phyloP scores from a whole-genome alignment of 1,140 invertebrate species.

The Trachymyrmex cornetzi region DNA sequence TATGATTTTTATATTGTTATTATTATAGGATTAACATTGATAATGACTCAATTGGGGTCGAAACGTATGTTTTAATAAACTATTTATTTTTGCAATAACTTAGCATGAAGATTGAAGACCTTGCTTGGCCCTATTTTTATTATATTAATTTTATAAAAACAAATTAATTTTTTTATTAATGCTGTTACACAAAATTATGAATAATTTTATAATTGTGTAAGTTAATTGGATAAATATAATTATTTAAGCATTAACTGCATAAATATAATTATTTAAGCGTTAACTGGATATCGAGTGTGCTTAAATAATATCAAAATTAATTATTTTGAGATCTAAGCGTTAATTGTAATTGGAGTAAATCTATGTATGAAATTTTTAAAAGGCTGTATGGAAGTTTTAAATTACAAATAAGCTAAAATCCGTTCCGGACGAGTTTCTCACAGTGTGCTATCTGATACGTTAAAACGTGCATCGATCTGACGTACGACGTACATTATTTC shows the following conservation, averaged over 20 bases:
- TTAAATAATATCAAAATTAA: conserved; percentile 26
- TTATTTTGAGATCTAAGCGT: conserved; percentile 5
- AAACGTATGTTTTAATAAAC: no score
- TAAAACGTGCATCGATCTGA: background rate
- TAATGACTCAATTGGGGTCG: no score
- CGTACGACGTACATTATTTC: background rate
- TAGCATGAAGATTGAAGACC: no score
- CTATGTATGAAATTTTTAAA: background rate
- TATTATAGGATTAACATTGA: no score
- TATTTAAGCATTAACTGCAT: background rate
- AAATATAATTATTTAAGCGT: background rate
- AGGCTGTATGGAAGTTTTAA: background rate
- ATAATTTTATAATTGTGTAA: background rate
- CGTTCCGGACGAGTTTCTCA: background rate
- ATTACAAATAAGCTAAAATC: conserved; percentile 21
- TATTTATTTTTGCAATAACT: no score
- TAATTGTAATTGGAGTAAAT: background rate
- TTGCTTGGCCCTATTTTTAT: no score
- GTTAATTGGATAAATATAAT: background rate
- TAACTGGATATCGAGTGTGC: background rate
- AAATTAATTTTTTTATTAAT: conserved; percentile 14
- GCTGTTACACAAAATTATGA: background rate
- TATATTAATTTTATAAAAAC: no score
- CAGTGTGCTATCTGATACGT: background rate
- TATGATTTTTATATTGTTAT: no score